phyloP scores from a whole-genome alignment of 2,113 vertebrate species.

The Tyto alba region DNA sequence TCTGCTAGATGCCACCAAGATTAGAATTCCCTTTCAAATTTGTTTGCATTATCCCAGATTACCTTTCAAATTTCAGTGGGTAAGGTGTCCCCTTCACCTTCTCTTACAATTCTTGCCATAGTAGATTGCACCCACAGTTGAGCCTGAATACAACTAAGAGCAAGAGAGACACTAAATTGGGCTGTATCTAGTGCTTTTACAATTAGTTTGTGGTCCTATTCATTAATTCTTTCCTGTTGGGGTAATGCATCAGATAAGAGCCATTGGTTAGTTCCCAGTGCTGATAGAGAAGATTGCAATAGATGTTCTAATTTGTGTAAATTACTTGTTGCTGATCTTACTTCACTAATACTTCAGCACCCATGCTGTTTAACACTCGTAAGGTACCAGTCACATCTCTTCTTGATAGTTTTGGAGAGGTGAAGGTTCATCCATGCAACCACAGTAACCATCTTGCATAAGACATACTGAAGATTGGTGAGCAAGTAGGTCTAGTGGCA shows the following conservation, averaged over 20 bases:
- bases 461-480: background rate
- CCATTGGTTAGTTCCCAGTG: background rate
- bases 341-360: background rate
- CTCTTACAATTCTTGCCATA: background rate
- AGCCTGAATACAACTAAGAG: background rate
- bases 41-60: background rate
- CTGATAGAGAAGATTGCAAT: background rate
- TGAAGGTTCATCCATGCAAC: background rate
- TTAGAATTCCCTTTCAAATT: background rate
- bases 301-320: background rate
- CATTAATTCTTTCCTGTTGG: background rate
- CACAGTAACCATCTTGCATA: background rate
- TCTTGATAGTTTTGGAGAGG: background rate
- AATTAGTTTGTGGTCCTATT: background rate
- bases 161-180: background rate
- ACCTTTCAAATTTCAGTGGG: background rate
- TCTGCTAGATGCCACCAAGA: background rate
- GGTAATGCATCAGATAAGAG: background rate
- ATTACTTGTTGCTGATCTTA: background rate
- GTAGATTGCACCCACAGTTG: background rate
- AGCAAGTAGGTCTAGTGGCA: background rate
- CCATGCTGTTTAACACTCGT: background rate
- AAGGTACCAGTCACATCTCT: background rate
- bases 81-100: background rate
- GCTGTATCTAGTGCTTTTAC: fast-evolving